phyloP scores from a whole-genome alignment of 1,140 invertebrate genomes.

The Drosophila arizonae region DNA sequence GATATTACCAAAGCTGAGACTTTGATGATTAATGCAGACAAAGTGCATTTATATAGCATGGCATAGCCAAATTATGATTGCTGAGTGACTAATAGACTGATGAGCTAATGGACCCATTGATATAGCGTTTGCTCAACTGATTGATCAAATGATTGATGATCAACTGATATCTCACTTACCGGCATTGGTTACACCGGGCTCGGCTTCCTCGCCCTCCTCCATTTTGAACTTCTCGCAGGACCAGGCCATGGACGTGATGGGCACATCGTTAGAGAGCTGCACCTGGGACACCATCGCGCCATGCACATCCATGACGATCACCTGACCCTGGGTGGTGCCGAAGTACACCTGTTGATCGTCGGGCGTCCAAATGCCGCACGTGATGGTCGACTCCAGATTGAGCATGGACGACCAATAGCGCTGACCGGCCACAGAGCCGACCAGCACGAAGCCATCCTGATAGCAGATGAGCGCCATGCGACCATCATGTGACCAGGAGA shows the following conservation, averaged over 20 bases:
- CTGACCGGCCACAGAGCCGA: constrained; percentile 98
- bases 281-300: constrained; percentile 97
- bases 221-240: constrained; percentile 99
- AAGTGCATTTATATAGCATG: too few species aligned
- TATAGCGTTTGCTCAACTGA: neutral
- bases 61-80: neutral
- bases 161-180: constrained; percentile 49
- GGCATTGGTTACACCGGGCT: constrained; percentile 84
- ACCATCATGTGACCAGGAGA: constrained; percentile 99
- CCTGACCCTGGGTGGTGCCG: constrained; percentile 95
- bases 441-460: constrained; percentile 97
- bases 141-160: neutral
- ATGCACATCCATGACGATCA: constrained; percentile 98
- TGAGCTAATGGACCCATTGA: too few species aligned
- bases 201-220: constrained; percentile 93
- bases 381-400: constrained; percentile 95
- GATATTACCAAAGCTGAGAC: too few species aligned
- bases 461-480: constrained; percentile 99
- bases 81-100: neutral
- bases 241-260: constrained; percentile 96
- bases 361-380: constrained; percentile 98
- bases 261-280: constrained; percentile 90
- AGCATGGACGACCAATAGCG: constrained; percentile 99
- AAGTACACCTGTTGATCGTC: constrained; percentile 99
- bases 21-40: too few species aligned